Conservation (phyloP, 2,797 vertebrate species). For the Ciconia nigra region DNA sequence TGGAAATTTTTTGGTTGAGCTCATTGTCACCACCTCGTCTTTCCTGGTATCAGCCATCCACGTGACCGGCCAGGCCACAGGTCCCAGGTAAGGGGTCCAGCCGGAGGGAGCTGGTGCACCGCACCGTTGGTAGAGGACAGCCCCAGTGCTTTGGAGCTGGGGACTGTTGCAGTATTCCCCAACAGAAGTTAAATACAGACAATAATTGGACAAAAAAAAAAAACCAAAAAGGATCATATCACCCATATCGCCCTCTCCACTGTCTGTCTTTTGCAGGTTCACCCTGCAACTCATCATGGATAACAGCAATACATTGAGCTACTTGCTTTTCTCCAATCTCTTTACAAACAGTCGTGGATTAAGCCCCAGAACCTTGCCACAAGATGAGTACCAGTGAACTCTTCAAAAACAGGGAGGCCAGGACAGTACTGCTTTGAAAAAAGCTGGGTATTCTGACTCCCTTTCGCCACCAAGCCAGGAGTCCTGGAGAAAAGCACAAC, state of each 20-base stretch:
- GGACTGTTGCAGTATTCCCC: background rate
- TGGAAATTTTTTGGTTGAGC: background rate
- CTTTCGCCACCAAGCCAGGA: background rate
- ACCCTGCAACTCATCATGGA: background rate
- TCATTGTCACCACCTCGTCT: background rate
- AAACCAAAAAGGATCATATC: background rate
- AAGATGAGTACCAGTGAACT: background rate
- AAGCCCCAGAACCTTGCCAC: background rate
- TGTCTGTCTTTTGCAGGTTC: background rate
- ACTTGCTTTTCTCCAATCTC: background rate
- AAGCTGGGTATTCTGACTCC: background rate
- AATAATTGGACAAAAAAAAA: background rate
- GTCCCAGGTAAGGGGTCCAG: no score
- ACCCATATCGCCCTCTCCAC: accelerated
- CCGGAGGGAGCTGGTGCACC: background rate
- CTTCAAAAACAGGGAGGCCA: background rate
- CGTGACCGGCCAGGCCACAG: background rate
- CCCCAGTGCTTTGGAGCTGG: background rate
- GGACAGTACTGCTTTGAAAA: background rate
- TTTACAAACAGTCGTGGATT: background rate
- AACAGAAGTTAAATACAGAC: background rate
- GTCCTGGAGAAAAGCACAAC: background rate
- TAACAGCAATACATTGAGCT: accelerated
- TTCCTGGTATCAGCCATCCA: accelerated
- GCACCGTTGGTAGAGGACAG: no score